Base-by-base conservation (phyloP, 2,797 vertebrate genomes). In the Sebastes jordani region DNA sequence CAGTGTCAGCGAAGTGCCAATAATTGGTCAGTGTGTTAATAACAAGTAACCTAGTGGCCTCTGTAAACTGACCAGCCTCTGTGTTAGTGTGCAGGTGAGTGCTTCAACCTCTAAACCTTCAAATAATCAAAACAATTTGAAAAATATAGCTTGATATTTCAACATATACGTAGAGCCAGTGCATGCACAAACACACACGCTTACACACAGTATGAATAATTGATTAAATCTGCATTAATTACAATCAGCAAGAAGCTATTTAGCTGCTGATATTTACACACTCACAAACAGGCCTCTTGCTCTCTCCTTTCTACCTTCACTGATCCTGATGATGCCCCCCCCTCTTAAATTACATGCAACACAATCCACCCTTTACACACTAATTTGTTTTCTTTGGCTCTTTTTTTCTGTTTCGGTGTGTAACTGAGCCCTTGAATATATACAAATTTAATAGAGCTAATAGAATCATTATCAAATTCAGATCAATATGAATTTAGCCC, bases 401-500 rank as follows among this genome's bases (percentile, higher is more conserved):
- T 88, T 93, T 66, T 46, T 94, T 94, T 92, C 89, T 90, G 88
- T 90, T 90, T 89, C 77, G 68, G 84, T 89, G 90, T 94, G 95
- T 95, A 96, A 96, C 93, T 79, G 92, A 96, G 87, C 85, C 93
- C 93, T 88, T 88, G 88, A 94, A 95, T 94, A 95, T 95, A 95
- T 95, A 94, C 94, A 95, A 95, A 96, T 95, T 95, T 93, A 95
- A 96, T 95, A 95, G 92, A 96, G 89, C 92, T 96, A 96, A 96
- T 96, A 96, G 93, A 95, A 96, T 96, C 95, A 95, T 96, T 96
- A 96, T 96, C 95, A 96, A 96, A 95, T 96, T 95, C 92, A 91
- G 93, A 96, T 96, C 95, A 94, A 96, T 96, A 96, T 94, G 95
- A 95, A 95, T 96, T 92, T 90, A 92, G 94, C 93, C 92, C 83